These are phyloP conservation scores for Odobenus rosmarus DNA, from an alignment of 2,113 vertebrate species.

Conservation along the genomic window DNA sequence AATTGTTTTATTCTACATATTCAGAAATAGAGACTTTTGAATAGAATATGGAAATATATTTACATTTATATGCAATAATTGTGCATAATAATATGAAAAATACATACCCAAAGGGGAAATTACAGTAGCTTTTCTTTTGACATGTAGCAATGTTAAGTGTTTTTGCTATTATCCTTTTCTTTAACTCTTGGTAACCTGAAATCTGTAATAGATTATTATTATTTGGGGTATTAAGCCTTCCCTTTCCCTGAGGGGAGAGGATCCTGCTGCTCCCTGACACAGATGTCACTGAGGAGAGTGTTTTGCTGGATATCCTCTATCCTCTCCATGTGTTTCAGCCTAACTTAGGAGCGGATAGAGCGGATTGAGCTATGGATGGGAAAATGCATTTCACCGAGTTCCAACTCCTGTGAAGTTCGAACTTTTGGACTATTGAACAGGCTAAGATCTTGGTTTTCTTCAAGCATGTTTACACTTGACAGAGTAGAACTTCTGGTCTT, in stretches of 20 bases:
- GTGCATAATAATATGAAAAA: slow-evolving; percentile 64
- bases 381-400: slow-evolving; percentile 40
- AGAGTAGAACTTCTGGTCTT: slow-evolving; percentile 70
- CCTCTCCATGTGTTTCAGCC: slow-evolving; percentile 36
- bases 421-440: slow-evolving; percentile 52
- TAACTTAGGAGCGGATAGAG: background rate
- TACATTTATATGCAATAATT: slow-evolving; percentile 68
- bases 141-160: slow-evolving; percentile 57
- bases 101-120: slow-evolving; percentile 19
- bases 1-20: slow-evolving; percentile 60
- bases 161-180: slow-evolving; percentile 63
- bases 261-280: slow-evolving; percentile 54
- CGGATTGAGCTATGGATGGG: slow-evolving; percentile 8
- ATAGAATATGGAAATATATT: slow-evolving; percentile 67
- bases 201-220: slow-evolving; percentile 74
- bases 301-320: background rate
- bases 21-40: slow-evolving; percentile 56
- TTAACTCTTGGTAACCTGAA: slow-evolving; percentile 68
- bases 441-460: slow-evolving; percentile 44
- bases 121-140: slow-evolving; percentile 75
- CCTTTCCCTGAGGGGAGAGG: slow-evolving; percentile 12
- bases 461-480: slow-evolving; percentile 67
- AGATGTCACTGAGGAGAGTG: slow-evolving; percentile 43
- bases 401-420: slow-evolving; percentile 53
- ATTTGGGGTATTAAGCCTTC: slow-evolving; percentile 61